phyloP scores from a whole-genome alignment of 2,888 invertebrate genomes.

The Agrochola litura region DNA sequence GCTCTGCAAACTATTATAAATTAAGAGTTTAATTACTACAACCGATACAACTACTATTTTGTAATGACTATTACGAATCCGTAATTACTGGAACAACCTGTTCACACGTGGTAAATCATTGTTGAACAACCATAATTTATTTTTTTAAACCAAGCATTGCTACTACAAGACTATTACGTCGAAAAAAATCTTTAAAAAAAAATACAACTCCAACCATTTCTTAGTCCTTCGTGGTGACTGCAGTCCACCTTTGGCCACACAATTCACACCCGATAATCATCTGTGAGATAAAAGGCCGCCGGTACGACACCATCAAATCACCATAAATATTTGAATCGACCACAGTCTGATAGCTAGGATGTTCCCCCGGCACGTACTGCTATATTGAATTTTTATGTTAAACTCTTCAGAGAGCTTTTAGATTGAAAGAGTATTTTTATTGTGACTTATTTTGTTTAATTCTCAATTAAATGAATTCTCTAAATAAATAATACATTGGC shows the following conservation, averaged over 20 bases:
- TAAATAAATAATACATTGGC: background rate
- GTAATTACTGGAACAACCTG: conserved; percentile 42
- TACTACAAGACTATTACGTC: background rate
- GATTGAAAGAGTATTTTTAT: conserved; percentile 3
- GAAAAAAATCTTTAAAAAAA: background rate
- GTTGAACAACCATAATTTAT: background rate
- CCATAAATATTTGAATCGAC: conserved; percentile 66
- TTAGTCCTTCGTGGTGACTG: conserved; percentile 73
- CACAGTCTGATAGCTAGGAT: conserved; percentile 41
- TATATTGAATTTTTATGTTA: conserved; percentile 36
- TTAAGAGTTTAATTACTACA: conserved; percentile 56
- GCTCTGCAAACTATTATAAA: conserved; percentile 55
- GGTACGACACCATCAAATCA: conserved; percentile 78
- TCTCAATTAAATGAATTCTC: background rate
- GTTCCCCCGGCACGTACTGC: conserved; percentile 30
- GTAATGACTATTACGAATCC: conserved; percentile 51
- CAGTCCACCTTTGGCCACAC: conserved; percentile 80
- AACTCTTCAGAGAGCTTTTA: conserved; percentile 17
- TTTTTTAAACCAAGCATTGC: background rate
- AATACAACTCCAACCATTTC: conserved; percentile 61
- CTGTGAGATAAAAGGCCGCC: conserved; percentile 83
- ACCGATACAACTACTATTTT: conserved; percentile 45
- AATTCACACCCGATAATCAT: conserved; percentile 89
- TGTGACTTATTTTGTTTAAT: background rate
- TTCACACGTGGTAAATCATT: conserved; percentile 37